Evolutionary conservation across 2,797 vertebrate species (phyloP).

Genomic region (Champsocephalus esox): DNA sequence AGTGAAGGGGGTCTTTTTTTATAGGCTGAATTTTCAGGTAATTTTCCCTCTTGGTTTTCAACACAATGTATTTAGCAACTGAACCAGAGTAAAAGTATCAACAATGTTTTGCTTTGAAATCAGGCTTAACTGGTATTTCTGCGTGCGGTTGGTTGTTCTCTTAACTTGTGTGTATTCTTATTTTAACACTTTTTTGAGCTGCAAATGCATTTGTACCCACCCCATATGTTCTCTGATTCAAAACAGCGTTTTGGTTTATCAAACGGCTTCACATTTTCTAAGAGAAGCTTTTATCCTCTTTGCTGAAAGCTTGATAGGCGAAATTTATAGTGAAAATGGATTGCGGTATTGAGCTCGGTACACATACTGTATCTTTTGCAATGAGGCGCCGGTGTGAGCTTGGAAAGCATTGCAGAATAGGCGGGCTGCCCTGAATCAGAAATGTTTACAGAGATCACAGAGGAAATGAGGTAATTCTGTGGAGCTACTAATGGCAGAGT

Average conservation of each 20-base stretch:
- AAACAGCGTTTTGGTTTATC: slow-evolving; percentile 48
- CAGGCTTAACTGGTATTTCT: neutral
- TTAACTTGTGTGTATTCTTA: neutral
- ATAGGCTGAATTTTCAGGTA: neutral
- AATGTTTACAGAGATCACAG: slow-evolving; percentile 72
- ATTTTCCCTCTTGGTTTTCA: neutral
- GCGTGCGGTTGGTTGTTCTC: neutral
- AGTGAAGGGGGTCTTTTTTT: neutral
- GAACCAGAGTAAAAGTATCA: neutral
- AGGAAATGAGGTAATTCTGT: slow-evolving; percentile 76
- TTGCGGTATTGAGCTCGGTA: slow-evolving; percentile 30
- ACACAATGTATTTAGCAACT: neutral
- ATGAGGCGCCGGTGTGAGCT: slow-evolving; percentile 12
- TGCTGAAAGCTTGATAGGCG: slow-evolving; percentile 41
- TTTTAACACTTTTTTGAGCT: slow-evolving; percentile 13
- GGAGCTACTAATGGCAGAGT: slow-evolving; percentile 69
- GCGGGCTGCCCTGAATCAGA: slow-evolving; percentile 58
- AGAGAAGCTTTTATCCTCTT: slow-evolving; percentile 43
- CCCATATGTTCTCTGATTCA: slow-evolving; percentile 16
- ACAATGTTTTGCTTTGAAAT: neutral
- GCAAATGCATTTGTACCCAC: slow-evolving; percentile 6
- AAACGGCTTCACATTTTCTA: slow-evolving; percentile 39
- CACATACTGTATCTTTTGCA: slow-evolving; percentile 38
- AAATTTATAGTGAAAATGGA: slow-evolving; percentile 56
- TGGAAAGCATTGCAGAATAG: slow-evolving; percentile 35